Percentiles rank a stretch among this genome's conserved stretches.
phyloP scores from a whole-genome alignment of 2,797 vertebrate genomes.

The Emydoidea blandingii region DNA sequence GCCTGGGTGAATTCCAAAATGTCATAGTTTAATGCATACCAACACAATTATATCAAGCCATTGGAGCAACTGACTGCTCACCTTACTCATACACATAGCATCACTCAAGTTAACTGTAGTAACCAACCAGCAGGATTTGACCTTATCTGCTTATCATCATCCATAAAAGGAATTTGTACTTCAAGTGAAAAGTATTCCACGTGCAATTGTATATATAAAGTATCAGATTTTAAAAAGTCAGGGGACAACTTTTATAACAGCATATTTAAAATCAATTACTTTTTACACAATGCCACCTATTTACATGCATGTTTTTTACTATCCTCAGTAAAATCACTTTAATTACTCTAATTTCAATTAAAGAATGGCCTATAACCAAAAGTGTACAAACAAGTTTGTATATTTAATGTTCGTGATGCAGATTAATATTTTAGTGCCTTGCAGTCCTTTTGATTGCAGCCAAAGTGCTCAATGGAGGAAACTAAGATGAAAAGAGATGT shows the following conservation, averaged over 20 bases:
- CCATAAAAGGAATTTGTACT: conserved; percentile 1
- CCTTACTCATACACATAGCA: conserved; percentile 42
- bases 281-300: background rate
- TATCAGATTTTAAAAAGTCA: background rate
- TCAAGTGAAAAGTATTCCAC: background rate
- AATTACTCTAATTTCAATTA: background rate
- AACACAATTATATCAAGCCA: background rate
- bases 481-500: conserved; percentile 55
- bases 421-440: background rate
- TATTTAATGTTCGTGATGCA: background rate
- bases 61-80: background rate
- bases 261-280: background rate
- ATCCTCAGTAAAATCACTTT: background rate
- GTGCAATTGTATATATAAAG: background rate
- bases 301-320: background rate
- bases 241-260: background rate
- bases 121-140: background rate
- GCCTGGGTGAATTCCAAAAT: no score
- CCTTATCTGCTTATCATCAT: background rate
- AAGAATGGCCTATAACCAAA: background rate
- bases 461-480: conserved; percentile 50
- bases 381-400: background rate
- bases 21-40: background rate
- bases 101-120: conserved; percentile 58
- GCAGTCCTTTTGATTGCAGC: conserved; percentile 7